Percentiles rank a stretch among this genome's conserved stretches.
Evolutionary conservation across 2,113 vertebrate species (phyloP).

Genomic region (Dicentrarchus labrax): DNA sequence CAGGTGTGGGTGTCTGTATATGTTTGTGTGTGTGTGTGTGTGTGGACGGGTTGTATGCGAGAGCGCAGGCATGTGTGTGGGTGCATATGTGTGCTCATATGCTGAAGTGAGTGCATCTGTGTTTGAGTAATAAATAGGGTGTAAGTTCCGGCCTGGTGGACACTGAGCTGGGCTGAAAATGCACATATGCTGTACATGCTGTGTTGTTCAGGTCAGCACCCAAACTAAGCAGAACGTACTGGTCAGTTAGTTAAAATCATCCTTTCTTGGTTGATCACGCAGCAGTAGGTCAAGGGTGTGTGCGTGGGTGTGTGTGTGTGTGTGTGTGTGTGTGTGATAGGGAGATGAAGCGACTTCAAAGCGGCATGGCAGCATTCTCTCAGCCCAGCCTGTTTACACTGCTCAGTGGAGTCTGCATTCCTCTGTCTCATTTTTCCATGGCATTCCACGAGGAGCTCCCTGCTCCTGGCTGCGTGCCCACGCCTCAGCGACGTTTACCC

Average conservation of each 20-base stretch:
- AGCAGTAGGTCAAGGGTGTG: constrained; percentile 28
- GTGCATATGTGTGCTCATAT: constrained; percentile 27
- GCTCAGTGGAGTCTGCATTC: constrained; percentile 85
- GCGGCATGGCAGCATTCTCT: constrained; percentile 78
- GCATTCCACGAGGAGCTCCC: constrained; percentile 82
- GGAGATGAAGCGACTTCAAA: constrained; percentile 83
- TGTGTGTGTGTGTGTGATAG: constrained; percentile 38
- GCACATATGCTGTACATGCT: constrained; percentile 16
- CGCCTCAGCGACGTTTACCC: constrained; percentile 60
- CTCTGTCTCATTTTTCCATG: constrained; percentile 86
- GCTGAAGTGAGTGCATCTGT: constrained; percentile 57
- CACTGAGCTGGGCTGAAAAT: not conserved
- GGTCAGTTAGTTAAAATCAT: constrained; percentile 5
- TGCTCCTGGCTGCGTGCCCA: constrained; percentile 77
- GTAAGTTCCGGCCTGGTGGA: constrained; percentile 43
- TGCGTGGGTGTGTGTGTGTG: constrained; percentile 23
- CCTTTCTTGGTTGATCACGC: constrained; percentile 35
- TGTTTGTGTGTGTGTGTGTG: constrained; percentile 52
- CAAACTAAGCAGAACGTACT: not conserved
- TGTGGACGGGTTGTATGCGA: constrained; percentile 43
- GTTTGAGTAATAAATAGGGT: constrained; percentile 65
- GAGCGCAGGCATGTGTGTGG: constrained; percentile 39
- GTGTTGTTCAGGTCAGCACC: not conserved
- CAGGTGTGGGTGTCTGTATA: constrained; percentile 65
- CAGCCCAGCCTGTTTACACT: constrained; percentile 84